Evolutionary conservation across 2,888 invertebrate species (phyloP), one percentile per base, ranked within the genome.

Genomic region (Dermolepida albohirtum): DNA sequence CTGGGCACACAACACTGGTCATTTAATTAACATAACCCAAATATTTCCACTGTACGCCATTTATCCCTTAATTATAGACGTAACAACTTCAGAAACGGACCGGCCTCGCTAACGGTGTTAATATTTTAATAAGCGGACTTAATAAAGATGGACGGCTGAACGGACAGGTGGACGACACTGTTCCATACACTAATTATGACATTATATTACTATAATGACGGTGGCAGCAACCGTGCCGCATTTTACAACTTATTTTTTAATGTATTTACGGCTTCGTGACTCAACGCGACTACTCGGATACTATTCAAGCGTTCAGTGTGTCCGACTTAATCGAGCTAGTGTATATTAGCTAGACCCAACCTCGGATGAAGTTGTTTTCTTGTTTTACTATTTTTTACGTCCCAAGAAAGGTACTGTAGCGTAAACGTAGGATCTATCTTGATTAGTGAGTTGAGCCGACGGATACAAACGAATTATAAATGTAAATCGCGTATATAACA

Each of bases 21-120:
- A 41, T 55, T 55, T 55, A 55, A 55, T 55, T 55, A 55, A 55
- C 55, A 55, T 55, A 55, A 55, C 55, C 41, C 43, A 41, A 55
- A 55, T 55, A 41, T 41, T 55, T 55, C 43, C 41, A 17, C 27
- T 52, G 34, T 16, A 34, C 39, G 55, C 55, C 55, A 43, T 55
- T 55, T 55, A 55, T 41, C 55, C 55, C 41, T 43, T 43, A 55
- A 55, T 55, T 55, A 55, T 41, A 55, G 55, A 16, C 41, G 27
- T 40, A 17, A 41, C 55, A 22, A 55, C 55, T 22, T 55, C 55
- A 55, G 41, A 55, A 55, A 43, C 41, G 22, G 40, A 41, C 55
- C 43, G 41, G n/a, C 4, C 41, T 41, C 51, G 12, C 27, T 51
- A 27, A 27, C 29, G 29, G 29, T 29, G 27, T 22, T 51, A 27